phyloP scores from a whole-genome alignment of 1,140 invertebrate species.

The Psix sp. region DNA sequence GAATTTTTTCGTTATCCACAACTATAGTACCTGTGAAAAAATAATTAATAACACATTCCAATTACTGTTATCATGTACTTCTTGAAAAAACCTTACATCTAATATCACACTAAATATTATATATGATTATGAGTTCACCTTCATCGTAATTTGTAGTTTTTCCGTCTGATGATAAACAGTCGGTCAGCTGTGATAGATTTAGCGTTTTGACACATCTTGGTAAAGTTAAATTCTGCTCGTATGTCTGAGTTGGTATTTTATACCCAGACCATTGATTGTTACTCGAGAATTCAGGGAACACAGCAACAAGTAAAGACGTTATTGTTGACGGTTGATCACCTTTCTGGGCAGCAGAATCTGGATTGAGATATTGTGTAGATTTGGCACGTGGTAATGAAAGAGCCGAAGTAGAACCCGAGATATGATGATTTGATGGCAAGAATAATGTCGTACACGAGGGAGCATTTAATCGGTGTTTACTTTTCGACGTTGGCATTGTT shows the following conservation, averaged over 20 bases:
- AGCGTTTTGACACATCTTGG: conserved; percentile 64
- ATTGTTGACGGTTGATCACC: conserved; percentile 68
- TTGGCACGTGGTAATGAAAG: conserved; percentile 71
- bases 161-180: conserved; percentile 61
- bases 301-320: conserved; percentile 70
- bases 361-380: conserved; percentile 72
- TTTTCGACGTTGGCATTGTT: conserved; percentile 69
- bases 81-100: too few relatives aligned
- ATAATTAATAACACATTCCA: background rate
- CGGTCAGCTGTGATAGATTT: conserved; percentile 65
- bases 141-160: conserved; percentile 55
- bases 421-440: conserved; percentile 65
- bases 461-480: conserved; percentile 66
- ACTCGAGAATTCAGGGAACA: conserved; percentile 72
- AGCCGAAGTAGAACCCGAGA: conserved; percentile 68
- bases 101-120: too few relatives aligned
- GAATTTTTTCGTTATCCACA: conserved; percentile 65
- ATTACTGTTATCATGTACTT: too few relatives aligned
- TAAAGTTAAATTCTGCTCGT: conserved; percentile 63
- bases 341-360: conserved; percentile 48
- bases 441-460: conserved; percentile 69
- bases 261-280: conserved; percentile 70
- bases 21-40: conserved; percentile 59
- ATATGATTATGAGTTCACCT: conserved; percentile 60
- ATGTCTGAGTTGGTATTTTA: conserved; percentile 58